phyloP scores from a whole-genome alignment of 2,888 invertebrate species.

The Drosophila quinaria region DNA sequence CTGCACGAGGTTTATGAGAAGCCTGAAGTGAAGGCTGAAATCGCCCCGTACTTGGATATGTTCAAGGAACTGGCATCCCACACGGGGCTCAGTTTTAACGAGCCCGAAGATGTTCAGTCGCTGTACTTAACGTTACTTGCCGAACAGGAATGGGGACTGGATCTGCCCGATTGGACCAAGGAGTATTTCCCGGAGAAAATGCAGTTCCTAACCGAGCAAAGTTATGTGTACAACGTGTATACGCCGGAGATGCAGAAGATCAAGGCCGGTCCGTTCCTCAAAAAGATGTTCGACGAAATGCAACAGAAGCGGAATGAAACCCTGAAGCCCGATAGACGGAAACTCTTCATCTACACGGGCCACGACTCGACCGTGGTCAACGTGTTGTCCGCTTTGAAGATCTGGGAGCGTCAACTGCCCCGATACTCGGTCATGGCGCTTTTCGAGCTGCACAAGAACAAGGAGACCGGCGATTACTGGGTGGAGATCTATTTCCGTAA shows the following conservation, averaged over 20 bases:
- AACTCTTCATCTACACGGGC: conserved; percentile 89
- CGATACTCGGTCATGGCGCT: conserved; percentile 88
- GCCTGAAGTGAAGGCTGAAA: conserved; percentile 86
- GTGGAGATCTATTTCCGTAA: conserved; percentile 86
- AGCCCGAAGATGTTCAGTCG: conserved; percentile 89
- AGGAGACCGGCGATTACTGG: conserved; percentile 86
- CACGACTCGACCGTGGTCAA: conserved; percentile 91
- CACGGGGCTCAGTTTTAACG: conserved; percentile 87
- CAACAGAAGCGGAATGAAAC: conserved; percentile 86
- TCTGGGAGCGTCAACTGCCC: conserved; percentile 89
- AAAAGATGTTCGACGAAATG: conserved; percentile 89
- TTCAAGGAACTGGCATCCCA: conserved; percentile 86
- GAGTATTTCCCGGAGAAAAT: conserved; percentile 88
- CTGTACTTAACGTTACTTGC: conserved; percentile 89
- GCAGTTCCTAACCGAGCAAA: conserved; percentile 87
- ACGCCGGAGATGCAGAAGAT: conserved; percentile 88
- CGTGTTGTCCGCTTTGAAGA: conserved; percentile 88
- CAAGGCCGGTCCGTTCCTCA: conserved; percentile 89
- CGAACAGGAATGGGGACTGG: conserved; percentile 88
- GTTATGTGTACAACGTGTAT: conserved; percentile 88
- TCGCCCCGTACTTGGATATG: conserved; percentile 86
- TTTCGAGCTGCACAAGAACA: conserved; percentile 88
- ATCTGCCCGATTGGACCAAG: conserved; percentile 88
- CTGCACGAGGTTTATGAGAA: conserved; percentile 86
- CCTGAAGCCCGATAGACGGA: conserved; percentile 86